phyloP scores from a whole-genome alignment of 2,113 vertebrate genomes.

The Sinosuthora webbiana region DNA sequence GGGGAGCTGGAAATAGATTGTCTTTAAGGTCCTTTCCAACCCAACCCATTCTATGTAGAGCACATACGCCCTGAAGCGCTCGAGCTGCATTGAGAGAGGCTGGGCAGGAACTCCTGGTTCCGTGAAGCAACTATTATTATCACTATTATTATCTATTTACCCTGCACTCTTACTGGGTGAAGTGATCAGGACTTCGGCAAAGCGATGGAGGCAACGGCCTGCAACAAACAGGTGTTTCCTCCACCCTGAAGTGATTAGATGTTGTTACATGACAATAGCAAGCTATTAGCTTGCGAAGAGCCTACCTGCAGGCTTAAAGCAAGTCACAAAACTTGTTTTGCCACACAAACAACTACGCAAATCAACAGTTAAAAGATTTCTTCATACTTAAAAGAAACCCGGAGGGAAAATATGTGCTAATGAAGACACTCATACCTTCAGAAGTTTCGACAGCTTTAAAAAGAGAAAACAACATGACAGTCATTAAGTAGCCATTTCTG shows the following conservation, averaged over 20 bases:
- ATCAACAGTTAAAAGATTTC: neutral
- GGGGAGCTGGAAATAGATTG: neutral
- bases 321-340: neutral
- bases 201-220: neutral
- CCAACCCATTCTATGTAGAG: neutral
- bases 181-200: neutral
- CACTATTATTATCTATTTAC: neutral
- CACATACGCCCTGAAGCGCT: neutral
- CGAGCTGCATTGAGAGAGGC: neutral
- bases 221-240: neutral
- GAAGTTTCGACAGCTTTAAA: neutral
- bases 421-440: neutral
- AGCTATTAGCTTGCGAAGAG: neutral
- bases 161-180: neutral
- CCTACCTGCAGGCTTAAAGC: neutral
- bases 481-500: neutral
- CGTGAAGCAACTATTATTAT: rapidly evolving
- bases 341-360: neutral
- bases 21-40: neutral
- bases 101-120: neutral
- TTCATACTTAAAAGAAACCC: neutral
- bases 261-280: neutral
- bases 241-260: neutral
- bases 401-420: neutral
- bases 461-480: neutral